Evolutionary conservation across 2,797 vertebrate genomes (phyloP).

Genomic region (Crenuchus spilurus): DNA sequence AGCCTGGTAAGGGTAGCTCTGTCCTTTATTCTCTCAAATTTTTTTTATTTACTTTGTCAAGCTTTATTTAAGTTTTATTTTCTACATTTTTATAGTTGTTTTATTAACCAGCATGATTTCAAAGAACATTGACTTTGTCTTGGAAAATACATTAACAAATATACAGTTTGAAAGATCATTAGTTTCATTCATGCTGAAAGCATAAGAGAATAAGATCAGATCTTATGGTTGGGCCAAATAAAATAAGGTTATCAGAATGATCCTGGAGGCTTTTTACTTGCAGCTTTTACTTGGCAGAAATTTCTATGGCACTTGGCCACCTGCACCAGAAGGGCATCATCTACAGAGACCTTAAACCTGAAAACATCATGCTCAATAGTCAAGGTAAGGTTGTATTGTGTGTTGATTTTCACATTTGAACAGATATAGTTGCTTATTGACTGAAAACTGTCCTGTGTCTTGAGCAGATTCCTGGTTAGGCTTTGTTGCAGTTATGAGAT

Average conservation of each 20-base stretch:
- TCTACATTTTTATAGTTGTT: not conserved
- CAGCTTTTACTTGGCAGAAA: slow-evolving; percentile 99
- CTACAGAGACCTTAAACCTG: slow-evolving; percentile 98
- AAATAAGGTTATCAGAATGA: slow-evolving; percentile 41
- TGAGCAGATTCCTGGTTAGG: no score
- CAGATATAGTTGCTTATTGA: not conserved
- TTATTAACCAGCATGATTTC: not conserved
- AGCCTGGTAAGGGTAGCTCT: slow-evolving; percentile 85
- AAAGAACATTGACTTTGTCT: no score
- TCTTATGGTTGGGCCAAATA: slow-evolving; percentile 23
- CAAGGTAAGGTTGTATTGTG: slow-evolving; percentile 81
- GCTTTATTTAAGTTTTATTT: not conserved
- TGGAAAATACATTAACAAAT: no score
- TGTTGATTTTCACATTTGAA: no score
- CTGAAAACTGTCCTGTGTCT: no score
- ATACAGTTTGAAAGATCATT: no score
- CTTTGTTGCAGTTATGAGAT: no score
- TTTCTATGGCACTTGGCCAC: slow-evolving; percentile 98
- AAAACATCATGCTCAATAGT: slow-evolving; percentile 99
- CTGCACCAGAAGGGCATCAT: slow-evolving; percentile 99
- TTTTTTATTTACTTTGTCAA: not conserved
- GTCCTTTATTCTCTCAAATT: no score
- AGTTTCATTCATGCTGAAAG: no score
- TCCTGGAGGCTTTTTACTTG: slow-evolving; percentile 64
- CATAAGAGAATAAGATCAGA: not conserved